Evolutionary conservation across 64 coral and sea anemone genomes (phyloP), one percentile per base, ranked within the genome.

Genomic region (Exaiptasia diaphana): DNA sequence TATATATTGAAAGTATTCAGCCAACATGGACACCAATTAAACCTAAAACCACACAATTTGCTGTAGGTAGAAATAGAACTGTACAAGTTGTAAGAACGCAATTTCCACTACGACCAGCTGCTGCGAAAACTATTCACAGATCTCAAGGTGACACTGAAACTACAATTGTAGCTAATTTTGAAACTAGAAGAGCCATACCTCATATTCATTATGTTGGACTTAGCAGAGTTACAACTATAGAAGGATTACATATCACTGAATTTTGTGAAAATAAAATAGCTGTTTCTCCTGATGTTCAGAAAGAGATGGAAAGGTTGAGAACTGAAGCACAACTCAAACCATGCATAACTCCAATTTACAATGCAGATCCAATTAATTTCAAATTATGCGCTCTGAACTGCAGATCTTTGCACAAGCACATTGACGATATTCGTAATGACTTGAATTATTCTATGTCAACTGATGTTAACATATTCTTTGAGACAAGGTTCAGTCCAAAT

Each of bases 61-160:
- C 38, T 29, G 72, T 75, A n/a, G 72, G 72, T 54, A 75, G 72
- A 52, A 75, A 75, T n/a, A 75, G 49, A 75, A 48, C 72, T 49
- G 72, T 50, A 25, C 49, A 49, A 30, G 72, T 75, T 28, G 12
- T 75, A 52, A 75, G 72, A 75, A 49, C 48, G 4, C 72, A 49
- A 23, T 49, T 75, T 48, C 72, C 41, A 24, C 28, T 75, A 48
- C 38, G 72, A 30, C 72, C 72, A 4, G 41, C 41, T 21, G 72
- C 41, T 58, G 67, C 81, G 38, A 85, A 85, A 85, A 86, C 83
- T 55, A 86, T 86, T 36, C 83, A 76, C 21, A 59, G 71, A 63
- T 86, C 83, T 18, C 81, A 85, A 85, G 81, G 69, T 59, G 81
- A 85, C 73, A 85, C 81, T 60, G 81, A 85, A 70, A 85, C 67